Evolutionary conservation across 2,888 invertebrate genomes (phyloP).

Genomic region (Megastigmus dorsalis): DNA sequence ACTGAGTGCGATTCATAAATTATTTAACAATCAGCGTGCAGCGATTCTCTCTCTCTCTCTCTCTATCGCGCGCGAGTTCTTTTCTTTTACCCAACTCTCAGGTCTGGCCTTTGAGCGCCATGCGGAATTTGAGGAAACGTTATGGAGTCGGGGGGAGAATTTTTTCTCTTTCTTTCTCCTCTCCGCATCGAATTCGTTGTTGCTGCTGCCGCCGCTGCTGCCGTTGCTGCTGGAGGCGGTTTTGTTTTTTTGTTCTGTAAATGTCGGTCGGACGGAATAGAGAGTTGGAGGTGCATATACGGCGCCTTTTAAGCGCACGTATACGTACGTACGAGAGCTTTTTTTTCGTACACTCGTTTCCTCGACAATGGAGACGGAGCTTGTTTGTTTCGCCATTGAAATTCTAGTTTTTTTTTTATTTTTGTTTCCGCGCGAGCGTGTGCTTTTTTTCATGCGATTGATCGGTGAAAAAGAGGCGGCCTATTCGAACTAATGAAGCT

Average conservation of each 20-base stretch:
- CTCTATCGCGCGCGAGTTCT: too few species aligned
- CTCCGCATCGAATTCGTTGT: neutral
- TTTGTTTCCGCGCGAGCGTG: too few species aligned
- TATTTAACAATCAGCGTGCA: constrained; percentile 61
- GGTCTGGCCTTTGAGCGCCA: neutral
- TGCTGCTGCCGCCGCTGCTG: too few species aligned
- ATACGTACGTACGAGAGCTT: too few species aligned
- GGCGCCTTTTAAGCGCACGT: constrained; percentile 10
- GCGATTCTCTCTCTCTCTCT: constrained; percentile 13
- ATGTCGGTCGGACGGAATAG: constrained; percentile 5
- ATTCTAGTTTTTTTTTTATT: neutral
- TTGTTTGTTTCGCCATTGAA: constrained; percentile 25
- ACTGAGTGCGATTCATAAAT: constrained; percentile 63
- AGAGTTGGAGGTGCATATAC: neutral
- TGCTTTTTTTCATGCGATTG: neutral
- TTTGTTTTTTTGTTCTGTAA: constrained; percentile 6
- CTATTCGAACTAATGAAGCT: too few species aligned
- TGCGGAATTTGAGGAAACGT: neutral
- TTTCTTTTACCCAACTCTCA: neutral
- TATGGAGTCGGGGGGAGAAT: neutral
- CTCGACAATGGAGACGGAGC: constrained; percentile 7
- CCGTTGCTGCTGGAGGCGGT: too few species aligned
- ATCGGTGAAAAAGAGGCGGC: neutral
- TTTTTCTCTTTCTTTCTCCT: too few species aligned
- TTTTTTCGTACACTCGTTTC: neutral